A percentile compares a stretch with the other conserved stretches of the same genome.
Evolutionary conservation across 1,140 invertebrate genomes (phyloP).

Genomic region (Aphis craccivora): DNA sequence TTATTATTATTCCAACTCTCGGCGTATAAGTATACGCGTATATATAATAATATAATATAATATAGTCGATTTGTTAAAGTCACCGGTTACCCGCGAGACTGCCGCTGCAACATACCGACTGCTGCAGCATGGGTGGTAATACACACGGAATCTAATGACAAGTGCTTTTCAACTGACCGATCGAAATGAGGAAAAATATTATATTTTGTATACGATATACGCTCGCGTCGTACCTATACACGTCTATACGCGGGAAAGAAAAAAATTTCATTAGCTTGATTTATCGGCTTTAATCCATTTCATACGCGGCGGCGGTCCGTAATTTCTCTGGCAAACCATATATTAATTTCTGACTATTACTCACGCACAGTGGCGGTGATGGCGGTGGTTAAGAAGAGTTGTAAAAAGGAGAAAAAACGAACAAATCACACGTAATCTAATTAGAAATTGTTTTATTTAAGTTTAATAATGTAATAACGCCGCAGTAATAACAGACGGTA

Average conservation of each 20-base stretch:
- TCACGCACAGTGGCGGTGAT: not conserved
- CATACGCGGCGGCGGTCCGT: constrained; percentile 33
- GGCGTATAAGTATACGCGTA: not conserved
- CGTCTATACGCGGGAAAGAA: not conserved
- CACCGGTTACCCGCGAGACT: constrained; percentile 31
- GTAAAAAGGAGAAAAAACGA: not conserved
- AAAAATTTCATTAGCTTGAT: constrained; percentile 43
- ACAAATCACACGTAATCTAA: constrained; percentile 34
- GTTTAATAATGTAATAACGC: not conserved
- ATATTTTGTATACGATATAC: not conserved
- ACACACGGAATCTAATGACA: constrained; percentile 48
- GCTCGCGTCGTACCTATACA: not conserved
- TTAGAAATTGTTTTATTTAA: constrained; percentile 44
- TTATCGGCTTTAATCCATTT: constrained; percentile 50
- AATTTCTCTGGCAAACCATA: not conserved
- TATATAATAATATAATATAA: not conserved
- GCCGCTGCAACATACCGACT: not conserved
- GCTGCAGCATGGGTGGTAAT: constrained; percentile 50
- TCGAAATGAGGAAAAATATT: constrained; percentile 31
- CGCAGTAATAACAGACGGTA: not conserved
- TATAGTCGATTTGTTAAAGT: constrained; percentile 55
- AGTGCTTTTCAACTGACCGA: constrained; percentile 48
- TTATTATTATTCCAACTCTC: not conserved
- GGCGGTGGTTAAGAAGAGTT: not conserved
- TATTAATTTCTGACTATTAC: constrained; percentile 39